Base-by-base conservation (phyloP, 64 coral and sea anemone genomes). In the Anthopleura sola region DNA sequence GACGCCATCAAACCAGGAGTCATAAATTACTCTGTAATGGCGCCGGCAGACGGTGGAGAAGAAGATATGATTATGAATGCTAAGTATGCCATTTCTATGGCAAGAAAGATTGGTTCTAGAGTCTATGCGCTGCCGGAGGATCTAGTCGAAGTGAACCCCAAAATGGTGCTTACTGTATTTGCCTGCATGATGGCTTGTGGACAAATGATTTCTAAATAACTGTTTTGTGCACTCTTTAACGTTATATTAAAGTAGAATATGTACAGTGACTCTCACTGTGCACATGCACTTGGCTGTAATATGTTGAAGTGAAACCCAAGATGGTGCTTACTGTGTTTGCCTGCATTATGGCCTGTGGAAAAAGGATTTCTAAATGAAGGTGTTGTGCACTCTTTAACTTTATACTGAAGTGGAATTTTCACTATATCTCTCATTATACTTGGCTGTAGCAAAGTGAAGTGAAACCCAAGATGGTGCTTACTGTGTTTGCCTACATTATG, bases 121-220 rank as follows among this genome's bases (percentile, higher is more conserved):
- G 36, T 99, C 51, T 99, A 95, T 53, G 97, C 97, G 10, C 77
- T 99, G 48, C 97, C 97, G 14, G 97, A 99, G 28, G 97, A 99
- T 80, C 75, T 99, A 49, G 90, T 99, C 12, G 92, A 99, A 39
- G 97, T 94, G 0, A 99, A 99, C 40, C 57, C 92, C 5, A 99
- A 99, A 75, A 99, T 99, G 97, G 97, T 99, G 11, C 83, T 99
- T 80, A 99, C 97, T 2, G 93, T 99, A 32, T 99, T 99, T 53
- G 97, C 97, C 29, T 71, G 66, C 66, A 71, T 71, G 34, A 71
- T 71, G 66, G 66, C 66, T 7, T 71, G 66, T 71, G 66, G 10
- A 71, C 66, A 71, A 71, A 71, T 71, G 66, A 69, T 69, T 33
- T 33, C 66, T 10, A 69, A 69, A 69, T 69, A 13, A 71, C 3